Conservation (phyloP, 2,888 invertebrate species). For the Chloroclystis v-ata region DNA sequence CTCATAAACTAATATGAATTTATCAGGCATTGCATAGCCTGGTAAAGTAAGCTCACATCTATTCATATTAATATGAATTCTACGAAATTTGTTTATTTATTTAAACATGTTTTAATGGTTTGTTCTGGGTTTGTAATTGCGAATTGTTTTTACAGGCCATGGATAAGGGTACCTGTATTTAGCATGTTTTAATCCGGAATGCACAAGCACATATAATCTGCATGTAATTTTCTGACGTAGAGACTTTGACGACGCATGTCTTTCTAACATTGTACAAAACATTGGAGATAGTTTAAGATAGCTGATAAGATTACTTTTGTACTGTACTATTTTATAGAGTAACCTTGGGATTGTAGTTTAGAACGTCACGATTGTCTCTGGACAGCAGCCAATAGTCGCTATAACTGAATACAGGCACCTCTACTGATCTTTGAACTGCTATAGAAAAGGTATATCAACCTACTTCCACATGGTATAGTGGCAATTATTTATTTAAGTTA, state of each 20-base stretch:
- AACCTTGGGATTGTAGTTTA: conserved; percentile 39
- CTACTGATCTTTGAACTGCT: conserved; percentile 23
- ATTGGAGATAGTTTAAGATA: conserved; percentile 7
- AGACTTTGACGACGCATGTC: conserved; percentile 8
- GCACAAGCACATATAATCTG: conserved; percentile 2
- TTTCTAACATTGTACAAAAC: conserved; percentile 3
- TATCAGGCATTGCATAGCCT: background rate
- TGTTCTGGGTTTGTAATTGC: no score
- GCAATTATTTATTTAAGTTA: background rate
- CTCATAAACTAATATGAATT: background rate
- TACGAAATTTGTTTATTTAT: no score
- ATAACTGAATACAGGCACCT: conserved; percentile 32
- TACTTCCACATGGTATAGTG: background rate
- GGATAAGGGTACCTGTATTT: conserved; percentile 4
- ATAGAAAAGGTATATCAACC: conserved; percentile 12
- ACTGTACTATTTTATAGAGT: conserved; percentile 30
- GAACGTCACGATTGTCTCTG: conserved; percentile 40
- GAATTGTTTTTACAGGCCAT: no score
- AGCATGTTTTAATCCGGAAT: conserved; percentile 28
- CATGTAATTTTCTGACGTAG: conserved; percentile 12
- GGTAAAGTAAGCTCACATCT: no score
- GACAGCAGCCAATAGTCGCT: conserved; percentile 46
- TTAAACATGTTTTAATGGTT: no score
- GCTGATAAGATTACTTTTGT: conserved; percentile 13
- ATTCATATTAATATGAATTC: no score